Evolutionary conservation across 2,113 vertebrate species (phyloP).

Genomic region (Myiagra hebetior): DNA sequence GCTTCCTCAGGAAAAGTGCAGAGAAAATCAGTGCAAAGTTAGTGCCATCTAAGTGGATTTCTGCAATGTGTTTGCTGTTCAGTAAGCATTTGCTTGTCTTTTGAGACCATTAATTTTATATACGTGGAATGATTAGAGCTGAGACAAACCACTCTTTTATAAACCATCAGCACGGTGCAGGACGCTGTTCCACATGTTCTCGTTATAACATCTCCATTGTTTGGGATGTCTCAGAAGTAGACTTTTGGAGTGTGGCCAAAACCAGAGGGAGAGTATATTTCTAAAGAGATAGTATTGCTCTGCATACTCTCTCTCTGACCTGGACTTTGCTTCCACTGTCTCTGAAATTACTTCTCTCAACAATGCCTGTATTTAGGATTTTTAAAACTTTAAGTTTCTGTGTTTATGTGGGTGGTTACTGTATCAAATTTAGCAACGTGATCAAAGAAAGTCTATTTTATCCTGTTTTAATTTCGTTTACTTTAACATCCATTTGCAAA

Average conservation of each 20-base stretch:
- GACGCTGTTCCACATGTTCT: neutral
- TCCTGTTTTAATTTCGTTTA: neutral
- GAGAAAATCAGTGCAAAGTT: neutral
- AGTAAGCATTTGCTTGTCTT: neutral
- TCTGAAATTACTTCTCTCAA: neutral
- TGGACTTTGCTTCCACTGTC: neutral
- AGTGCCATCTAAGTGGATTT: neutral
- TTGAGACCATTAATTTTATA: neutral
- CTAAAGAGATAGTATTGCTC: neutral
- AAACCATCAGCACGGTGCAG: neutral
- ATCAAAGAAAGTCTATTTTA: neutral
- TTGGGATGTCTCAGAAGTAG: neutral
- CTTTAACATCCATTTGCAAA: neutral
- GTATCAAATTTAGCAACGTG: neutral
- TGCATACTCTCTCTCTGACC: neutral
- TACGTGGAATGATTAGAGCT: neutral
- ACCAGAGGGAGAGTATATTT: neutral
- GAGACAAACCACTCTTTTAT: neutral
- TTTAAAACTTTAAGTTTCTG: neutral
- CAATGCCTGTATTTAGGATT: neutral
- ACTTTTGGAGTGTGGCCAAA: neutral
- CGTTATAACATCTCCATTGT: neutral
- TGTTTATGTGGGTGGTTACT: neutral
- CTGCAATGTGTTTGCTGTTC: neutral
- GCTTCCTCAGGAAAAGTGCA: neutral